Evolutionary conservation across 2,888 invertebrate genomes (phyloP).

Genomic region (Poecilobothrus nobilitatus): DNA sequence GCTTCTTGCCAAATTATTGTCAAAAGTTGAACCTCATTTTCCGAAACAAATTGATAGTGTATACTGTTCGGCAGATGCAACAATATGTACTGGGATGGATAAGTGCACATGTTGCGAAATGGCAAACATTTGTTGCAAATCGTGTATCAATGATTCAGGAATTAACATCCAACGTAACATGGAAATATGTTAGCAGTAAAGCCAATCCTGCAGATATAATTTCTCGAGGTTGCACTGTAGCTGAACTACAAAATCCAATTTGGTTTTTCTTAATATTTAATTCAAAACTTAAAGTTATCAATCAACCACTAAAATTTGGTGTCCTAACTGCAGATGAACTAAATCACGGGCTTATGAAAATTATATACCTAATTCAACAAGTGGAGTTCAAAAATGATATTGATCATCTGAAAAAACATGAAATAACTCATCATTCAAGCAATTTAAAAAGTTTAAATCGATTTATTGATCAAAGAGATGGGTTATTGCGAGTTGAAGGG

Average conservation of each 20-base stretch:
- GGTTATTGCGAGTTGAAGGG: constrained; percentile 30
- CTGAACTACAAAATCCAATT: constrained; percentile 2
- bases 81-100: constrained; percentile 22
- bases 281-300: neutral
- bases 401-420: constrained; percentile 2
- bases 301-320: neutral
- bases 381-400: constrained; percentile 12
- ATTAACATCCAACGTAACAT: constrained; percentile 22
- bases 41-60: constrained; percentile 13
- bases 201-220: constrained; percentile 32
- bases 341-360: constrained; percentile 14
- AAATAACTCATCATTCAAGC: constrained; percentile 11
- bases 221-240: constrained; percentile 28
- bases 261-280: no score
- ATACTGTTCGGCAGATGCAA: constrained; percentile 25
- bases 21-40: constrained; percentile 16
- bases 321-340: constrained; percentile 13
- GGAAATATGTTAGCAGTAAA: constrained; percentile 28
- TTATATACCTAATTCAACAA: constrained; percentile 13
- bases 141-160: constrained; percentile 30
- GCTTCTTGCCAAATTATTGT: constrained; percentile 24
- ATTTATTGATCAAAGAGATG: constrained; percentile 22
- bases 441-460: constrained; percentile 19
- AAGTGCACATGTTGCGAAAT: constrained; percentile 13
- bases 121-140: constrained; percentile 27